Percentiles rank a stretch among this genome's conserved stretches.
phyloP scores from a whole-genome alignment of 1,140 invertebrate species.

The Cherax destructor region DNA sequence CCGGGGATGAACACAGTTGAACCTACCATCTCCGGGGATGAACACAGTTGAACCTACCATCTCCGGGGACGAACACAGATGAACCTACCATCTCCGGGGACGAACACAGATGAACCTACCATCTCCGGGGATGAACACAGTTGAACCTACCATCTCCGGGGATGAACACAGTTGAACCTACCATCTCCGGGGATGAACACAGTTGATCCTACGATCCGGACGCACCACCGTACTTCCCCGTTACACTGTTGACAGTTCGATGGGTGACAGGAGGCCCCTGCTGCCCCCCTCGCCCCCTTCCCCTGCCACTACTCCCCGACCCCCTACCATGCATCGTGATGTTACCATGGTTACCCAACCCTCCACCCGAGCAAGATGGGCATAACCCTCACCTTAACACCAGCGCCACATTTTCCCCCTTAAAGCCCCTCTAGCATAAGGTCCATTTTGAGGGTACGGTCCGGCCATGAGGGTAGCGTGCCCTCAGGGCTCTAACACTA shows the following conservation, averaged over 20 bases:
- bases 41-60: no score
- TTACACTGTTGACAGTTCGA: neutral
- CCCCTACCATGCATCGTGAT: neutral
- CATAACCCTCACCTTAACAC: neutral
- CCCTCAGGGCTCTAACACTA: neutral
- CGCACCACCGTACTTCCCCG: neutral
- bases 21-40: no score
- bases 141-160: no score
- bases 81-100: no score
- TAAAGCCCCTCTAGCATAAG: neutral
- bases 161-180: no score
- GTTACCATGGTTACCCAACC: conserved; percentile 1
- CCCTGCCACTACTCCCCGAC: no score
- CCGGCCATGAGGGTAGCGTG: neutral
- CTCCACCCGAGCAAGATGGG: neutral
- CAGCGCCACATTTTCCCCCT: neutral
- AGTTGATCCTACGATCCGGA: no score
- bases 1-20: no score
- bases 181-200: no score
- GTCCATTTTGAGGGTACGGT: neutral
- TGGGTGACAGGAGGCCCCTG: neutral
- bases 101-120: no score
- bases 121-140: no score
- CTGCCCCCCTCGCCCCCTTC: neutral
- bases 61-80: no score